phyloP scores from a whole-genome alignment of 2,113 vertebrate species.

The Eupsittula cactorum region DNA sequence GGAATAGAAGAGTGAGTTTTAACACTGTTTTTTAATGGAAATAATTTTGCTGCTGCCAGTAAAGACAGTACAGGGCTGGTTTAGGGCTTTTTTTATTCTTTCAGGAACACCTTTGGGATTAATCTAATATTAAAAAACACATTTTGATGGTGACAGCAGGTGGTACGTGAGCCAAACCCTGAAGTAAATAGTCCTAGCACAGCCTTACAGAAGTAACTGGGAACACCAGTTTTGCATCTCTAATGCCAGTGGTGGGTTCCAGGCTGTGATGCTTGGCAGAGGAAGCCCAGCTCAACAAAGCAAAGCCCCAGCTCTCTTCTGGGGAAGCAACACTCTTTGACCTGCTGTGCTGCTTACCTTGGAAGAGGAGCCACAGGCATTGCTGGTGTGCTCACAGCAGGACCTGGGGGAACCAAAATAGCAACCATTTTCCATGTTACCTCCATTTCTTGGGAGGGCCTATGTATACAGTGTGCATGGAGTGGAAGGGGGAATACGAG shows the following conservation, averaged over 20 bases:
- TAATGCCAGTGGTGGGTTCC: not conserved
- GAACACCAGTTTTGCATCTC: not conserved
- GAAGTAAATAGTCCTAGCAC: not conserved
- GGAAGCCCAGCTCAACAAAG: not conserved
- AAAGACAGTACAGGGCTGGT: not conserved
- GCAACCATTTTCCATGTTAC: not conserved
- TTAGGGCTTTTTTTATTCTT: not conserved
- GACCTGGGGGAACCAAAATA: not conserved
- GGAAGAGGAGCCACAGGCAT: not conserved
- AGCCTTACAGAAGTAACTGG: accelerated
- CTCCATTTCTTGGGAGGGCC: not conserved
- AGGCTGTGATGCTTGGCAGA: not conserved
- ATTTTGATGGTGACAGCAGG: not conserved
- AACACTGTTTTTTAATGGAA: not conserved
- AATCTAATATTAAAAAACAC: not conserved
- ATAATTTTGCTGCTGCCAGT: not conserved
- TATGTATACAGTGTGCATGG: not conserved
- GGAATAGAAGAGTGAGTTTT: not conserved
- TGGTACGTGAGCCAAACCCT: not conserved
- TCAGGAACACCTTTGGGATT: not conserved
- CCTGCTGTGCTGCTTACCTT: not conserved
- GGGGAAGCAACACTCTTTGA: not conserved
- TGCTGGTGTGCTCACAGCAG: not conserved
- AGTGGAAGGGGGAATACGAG: not conserved
- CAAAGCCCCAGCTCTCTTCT: not conserved